Base-by-base conservation (phyloP, 2,113 vertebrate species). In the Dinomys branickii region DNA sequence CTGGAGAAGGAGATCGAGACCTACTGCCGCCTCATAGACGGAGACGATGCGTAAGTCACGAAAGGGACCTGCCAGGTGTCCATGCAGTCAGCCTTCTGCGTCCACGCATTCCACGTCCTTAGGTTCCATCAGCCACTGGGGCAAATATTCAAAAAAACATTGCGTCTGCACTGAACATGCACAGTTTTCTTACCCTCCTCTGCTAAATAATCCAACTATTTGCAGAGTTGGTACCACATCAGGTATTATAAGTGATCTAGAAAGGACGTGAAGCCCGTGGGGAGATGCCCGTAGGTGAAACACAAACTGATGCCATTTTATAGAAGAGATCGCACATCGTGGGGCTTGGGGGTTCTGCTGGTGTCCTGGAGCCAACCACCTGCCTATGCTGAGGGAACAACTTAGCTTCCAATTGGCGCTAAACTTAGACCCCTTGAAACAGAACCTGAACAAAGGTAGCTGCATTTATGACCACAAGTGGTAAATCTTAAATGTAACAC, bases 1-100 rank as follows among this genome's bases (percentile, higher is more conserved):
- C 97, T 98, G 17, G 98, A 98, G 65, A 97, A 97, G 56, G 98
- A 98, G 47, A 98, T 98, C 0, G 97, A 98, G 71, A 98, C 97
- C 61, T 98, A 98, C 61, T 97, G 97, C 88, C 97, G 1, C 88
- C 98, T 98, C 84, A 97, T 98, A 8, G 97, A 97, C 16, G 97
- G 98, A 89, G 98, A 98, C 1, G 89, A 93, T 65, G 96, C 87
- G 97, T 98, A 90, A 94, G 98, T 89, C 26, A 67, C 90, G 41
- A 12, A 16, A 73, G 19, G 44, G 8, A 12, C 26, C 4, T n/a
- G 47, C n/a, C 17, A 30, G 28, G 61, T 5, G 17, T 30, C 24
- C 50, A 0, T 2, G 6, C 19, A 35, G 2, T 1, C 10, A 0
- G 24, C 50, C 26, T 16, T 30, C 80, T 1, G 0, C 0, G 50